These are phyloP conservation scores for Crossaster papposus DNA, from an alignment of 53 echinoderm and acorn worm genomes.

Conservation along the genomic window DNA sequence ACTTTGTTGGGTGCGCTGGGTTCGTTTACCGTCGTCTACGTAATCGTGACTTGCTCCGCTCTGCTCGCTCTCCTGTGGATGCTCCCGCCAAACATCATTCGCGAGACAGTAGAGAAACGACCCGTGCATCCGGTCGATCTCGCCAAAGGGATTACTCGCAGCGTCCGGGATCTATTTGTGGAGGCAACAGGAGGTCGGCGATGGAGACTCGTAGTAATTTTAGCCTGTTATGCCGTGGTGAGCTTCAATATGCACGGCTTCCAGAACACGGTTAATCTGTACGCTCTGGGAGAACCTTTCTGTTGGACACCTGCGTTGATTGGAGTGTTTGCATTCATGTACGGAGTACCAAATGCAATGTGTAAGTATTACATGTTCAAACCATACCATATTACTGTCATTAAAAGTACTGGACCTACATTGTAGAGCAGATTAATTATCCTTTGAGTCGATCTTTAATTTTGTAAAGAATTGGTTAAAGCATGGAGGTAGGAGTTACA, in stretches of 20 bases:
- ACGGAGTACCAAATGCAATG: slow-evolving; percentile 30
- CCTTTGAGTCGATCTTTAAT: no score
- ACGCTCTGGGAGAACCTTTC: slow-evolving; percentile 1
- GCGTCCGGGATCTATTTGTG: slow-evolving; percentile 10
- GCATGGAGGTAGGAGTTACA: no score
- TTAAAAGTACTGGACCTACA: neutral
- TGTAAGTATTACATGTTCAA: neutral
- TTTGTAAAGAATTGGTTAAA: no score
- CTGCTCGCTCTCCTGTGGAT: neutral
- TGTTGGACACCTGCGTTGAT: slow-evolving; percentile 14
- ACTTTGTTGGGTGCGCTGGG: neutral
- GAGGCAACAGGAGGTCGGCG: neutral
- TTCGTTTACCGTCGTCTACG: neutral
- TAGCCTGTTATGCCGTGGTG: slow-evolving; percentile 8
- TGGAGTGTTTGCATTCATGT: slow-evolving; percentile 7
- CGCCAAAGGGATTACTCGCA: neutral
- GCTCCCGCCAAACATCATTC: neutral
- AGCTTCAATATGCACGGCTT: slow-evolving; percentile 7
- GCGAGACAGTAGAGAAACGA: neutral
- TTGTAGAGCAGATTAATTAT: no score
- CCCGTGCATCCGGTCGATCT: neutral
- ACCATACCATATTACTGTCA: neutral
- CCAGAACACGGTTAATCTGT: slow-evolving; percentile 33
- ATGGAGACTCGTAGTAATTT: neutral
- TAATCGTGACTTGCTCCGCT: neutral